Evolutionary conservation across 1,140 invertebrate species (phyloP).

Genomic region (Sipha flava): DNA sequence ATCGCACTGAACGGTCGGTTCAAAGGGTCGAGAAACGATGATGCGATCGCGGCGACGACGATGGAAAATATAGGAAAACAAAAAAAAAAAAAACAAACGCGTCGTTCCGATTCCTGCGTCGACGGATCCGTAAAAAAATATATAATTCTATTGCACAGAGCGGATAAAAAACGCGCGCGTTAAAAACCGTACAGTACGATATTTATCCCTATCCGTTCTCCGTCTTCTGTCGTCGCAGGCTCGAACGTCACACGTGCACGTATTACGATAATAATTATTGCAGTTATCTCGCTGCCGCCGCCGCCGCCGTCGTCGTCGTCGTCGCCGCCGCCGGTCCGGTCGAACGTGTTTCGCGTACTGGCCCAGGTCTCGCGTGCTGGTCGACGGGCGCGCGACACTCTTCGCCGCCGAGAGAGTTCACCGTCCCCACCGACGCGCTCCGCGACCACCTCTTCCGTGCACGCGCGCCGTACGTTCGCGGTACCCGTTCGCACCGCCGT

Average conservation of each 20-base stretch:
- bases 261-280: not conserved
- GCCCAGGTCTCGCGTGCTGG: not conserved
- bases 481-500: too few species aligned
- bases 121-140: not conserved
- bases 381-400: slow-evolving; percentile 3
- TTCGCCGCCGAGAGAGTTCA: slow-evolving; percentile 19
- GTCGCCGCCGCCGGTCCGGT: not conserved
- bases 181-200: too few species aligned
- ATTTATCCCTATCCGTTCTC: too few species aligned
- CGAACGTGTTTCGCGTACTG: slow-evolving; percentile 27
- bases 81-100: not conserved
- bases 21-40: not conserved
- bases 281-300: not conserved
- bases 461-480: not conserved
- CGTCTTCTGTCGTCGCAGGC: not conserved
- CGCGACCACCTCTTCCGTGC: not conserved
- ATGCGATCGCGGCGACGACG: not conserved
- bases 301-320: not conserved
- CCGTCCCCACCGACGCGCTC: not conserved
- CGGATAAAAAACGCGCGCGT: too few species aligned
- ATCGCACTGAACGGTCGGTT: not conserved
- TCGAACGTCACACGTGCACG: not conserved
- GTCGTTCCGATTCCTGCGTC: not conserved
- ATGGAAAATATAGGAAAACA: too few species aligned
- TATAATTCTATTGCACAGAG: too few species aligned